phyloP scores from a whole-genome alignment of 1,140 invertebrate species.

The Tetramorium simillimum region DNA sequence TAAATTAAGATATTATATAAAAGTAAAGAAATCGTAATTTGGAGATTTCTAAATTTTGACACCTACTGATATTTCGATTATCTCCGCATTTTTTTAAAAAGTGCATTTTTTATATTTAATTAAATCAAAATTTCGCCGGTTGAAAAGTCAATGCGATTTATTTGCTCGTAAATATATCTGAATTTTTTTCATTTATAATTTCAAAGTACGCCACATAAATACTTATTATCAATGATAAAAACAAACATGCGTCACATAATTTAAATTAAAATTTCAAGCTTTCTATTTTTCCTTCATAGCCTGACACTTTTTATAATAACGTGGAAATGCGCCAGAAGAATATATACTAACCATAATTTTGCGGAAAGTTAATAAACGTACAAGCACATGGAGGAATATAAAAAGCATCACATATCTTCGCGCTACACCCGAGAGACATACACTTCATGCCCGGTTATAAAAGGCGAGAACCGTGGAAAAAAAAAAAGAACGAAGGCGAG shows the following conservation, averaged over 20 bases:
- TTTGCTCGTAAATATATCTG: neutral
- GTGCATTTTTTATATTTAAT: neutral
- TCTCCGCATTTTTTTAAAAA: neutral
- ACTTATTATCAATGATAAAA: neutral
- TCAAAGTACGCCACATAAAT: neutral
- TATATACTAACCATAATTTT: constrained; percentile 8
- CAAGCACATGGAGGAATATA: neutral
- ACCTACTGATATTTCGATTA: neutral
- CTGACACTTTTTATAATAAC: neutral
- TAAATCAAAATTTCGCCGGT: neutral
- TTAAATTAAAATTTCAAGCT: neutral
- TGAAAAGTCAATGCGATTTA: neutral
- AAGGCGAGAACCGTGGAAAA: neutral
- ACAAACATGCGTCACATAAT: neutral
- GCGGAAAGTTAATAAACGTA: constrained; percentile 13
- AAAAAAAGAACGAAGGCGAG: neutral
- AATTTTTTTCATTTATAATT: neutral
- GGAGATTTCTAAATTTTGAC: neutral
- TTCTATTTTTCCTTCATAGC: neutral
- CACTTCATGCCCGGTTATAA: constrained; percentile 5
- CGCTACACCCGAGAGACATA: constrained; percentile 12
- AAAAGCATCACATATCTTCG: neutral
- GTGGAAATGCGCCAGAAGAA: neutral
- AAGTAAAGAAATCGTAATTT: neutral
- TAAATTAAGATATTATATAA: neutral